phyloP scores from a whole-genome alignment of 2,888 invertebrate species.

The Pristionchus japonicus region DNA sequence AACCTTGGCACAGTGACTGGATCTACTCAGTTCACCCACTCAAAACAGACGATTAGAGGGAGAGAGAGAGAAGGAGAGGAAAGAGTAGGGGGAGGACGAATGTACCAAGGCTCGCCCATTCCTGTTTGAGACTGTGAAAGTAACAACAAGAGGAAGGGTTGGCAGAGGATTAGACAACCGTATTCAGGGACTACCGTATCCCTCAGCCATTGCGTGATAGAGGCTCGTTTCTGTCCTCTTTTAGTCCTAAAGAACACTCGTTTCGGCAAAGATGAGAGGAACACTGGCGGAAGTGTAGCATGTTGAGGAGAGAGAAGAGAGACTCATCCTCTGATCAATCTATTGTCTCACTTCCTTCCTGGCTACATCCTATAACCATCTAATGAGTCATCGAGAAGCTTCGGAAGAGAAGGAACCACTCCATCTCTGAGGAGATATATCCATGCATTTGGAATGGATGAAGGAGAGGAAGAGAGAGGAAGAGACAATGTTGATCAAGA shows the following conservation, averaged over 20 bases:
- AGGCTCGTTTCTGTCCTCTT: neutral
- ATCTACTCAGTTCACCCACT: neutral
- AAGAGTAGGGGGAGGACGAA: neutral
- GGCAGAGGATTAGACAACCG: neutral
- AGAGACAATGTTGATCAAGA: neutral
- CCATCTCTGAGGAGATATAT: neutral
- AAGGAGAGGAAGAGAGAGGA: neutral
- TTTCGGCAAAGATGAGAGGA: slow-evolving; percentile 26
- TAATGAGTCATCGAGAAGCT: neutral
- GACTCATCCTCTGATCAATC: slow-evolving; percentile 3
- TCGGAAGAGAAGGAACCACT: neutral
- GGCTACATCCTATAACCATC: neutral
- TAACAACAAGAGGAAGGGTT: neutral
- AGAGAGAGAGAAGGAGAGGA: neutral
- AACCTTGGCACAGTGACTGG: neutral
- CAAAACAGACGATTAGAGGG: slow-evolving; percentile 13
- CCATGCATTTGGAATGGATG: neutral
- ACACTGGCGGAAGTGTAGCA: slow-evolving; percentile 10
- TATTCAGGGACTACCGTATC: neutral
- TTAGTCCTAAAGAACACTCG: neutral
- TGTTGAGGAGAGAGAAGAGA: neutral
- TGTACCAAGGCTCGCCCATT: neutral
- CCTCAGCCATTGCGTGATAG: neutral
- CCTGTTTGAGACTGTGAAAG: slow-evolving; percentile 26
- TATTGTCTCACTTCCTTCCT: slow-evolving; percentile 15